Evolutionary conservation across 2,113 vertebrate species (phyloP).

Genomic region (Microcebus murinus): DNA sequence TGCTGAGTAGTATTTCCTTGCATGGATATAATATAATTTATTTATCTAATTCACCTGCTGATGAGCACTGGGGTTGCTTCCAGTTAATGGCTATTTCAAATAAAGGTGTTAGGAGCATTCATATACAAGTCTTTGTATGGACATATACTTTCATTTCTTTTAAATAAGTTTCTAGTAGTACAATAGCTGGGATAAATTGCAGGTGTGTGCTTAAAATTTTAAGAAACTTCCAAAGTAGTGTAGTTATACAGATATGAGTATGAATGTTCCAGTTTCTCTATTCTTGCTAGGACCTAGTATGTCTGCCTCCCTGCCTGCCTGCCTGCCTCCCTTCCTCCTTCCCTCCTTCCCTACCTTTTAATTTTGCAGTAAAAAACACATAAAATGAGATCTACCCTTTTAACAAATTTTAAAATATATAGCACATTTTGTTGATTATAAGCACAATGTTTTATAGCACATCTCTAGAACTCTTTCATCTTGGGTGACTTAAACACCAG

Average conservation of each 20-base stretch:
- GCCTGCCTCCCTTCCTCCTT: not conserved
- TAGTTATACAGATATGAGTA: not conserved
- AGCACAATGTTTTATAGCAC: not conserved
- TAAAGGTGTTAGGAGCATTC: not conserved
- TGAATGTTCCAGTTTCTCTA: not conserved
- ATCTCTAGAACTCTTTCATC: not conserved
- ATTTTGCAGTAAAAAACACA: not conserved
- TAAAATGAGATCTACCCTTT: no score
- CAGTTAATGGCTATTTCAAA: not conserved
- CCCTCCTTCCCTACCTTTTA: not conserved
- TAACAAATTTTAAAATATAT: no score
- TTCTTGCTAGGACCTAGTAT: not conserved
- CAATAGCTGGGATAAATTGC: not conserved
- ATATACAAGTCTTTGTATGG: not conserved
- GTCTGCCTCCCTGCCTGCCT: no score
- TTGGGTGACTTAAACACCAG: not conserved
- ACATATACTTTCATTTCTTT: not conserved
- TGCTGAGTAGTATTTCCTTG: not conserved
- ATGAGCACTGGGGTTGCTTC: not conserved
- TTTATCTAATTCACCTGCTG: not conserved
- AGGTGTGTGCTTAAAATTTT: not conserved
- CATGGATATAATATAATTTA: not conserved
- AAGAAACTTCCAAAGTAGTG: not conserved
- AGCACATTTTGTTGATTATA: not conserved
- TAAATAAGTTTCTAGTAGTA: not conserved